These are phyloP conservation scores for Machaerirhynchus nigripectus DNA, from an alignment of 2,113 vertebrate genomes.

Conservation along the genomic window DNA sequence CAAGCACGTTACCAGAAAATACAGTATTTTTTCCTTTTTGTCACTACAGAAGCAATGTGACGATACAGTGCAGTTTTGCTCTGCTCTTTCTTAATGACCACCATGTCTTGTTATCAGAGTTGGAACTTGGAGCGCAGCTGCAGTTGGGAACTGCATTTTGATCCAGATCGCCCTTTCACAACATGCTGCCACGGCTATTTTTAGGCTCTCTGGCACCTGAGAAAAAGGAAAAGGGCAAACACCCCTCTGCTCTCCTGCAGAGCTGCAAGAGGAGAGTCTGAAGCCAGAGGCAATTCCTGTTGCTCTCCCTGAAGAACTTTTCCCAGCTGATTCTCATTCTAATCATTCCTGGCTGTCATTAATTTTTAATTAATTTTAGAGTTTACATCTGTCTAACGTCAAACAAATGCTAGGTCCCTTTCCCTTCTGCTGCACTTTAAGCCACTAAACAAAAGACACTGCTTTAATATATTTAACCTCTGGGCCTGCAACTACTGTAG, in stretches of 20 bases:
- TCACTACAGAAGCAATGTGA: background rate
- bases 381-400: background rate
- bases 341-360: background rate
- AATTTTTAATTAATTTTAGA: background rate
- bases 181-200: background rate
- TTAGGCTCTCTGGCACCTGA: background rate
- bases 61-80: background rate
- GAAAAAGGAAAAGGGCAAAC: background rate
- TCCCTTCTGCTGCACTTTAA: background rate
- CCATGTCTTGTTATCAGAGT: background rate
- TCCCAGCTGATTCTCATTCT: background rate
- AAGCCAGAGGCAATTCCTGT: background rate
- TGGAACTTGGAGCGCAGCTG: too few relatives aligned
- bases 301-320: background rate
- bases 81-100: background rate
- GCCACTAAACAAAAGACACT: background rate
- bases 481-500: background rate
- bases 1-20: rapidly evolving
- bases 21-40: background rate
- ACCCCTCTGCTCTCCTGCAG: rapidly evolving
- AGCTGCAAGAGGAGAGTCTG: background rate
- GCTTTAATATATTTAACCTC: background rate
- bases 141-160: background rate
- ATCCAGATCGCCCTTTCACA: background rate
- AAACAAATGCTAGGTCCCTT: background rate